Base-by-base conservation (phyloP, 2,888 invertebrate species). In the Macrophya alboannulata region DNA sequence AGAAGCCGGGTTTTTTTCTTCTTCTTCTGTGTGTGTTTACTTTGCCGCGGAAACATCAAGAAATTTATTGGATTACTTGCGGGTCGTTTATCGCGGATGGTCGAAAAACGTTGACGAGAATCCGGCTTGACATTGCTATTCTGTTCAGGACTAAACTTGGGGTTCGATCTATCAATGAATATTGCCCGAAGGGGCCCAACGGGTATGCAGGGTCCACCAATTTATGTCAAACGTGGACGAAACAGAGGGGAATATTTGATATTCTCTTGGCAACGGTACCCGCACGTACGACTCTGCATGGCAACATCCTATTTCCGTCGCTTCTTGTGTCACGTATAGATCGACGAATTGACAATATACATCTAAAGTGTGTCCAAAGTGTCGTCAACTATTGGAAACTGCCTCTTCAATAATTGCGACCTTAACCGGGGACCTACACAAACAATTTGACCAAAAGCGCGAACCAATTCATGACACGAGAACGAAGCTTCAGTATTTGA, bases 151-250 rank as follows among this genome's bases (percentile, higher is more conserved):
- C 59, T 40, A 55, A 51, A 31, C 77, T 55, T 45, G 43, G 55
- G 77, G 77, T 77, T 77, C 77, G 77, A 77, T 81, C 81, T 81
- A 81, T 81, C 81, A 81, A 62, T 81, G 81, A 81, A 81, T 62
- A 59, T 81, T 81, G 62, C 62, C 81, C 81, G 40, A 43, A 62
- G 62, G 43, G 51, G 43, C 25, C 43, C 40, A 37, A 43, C 62
- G 59, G 81, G 62, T 21, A n/a, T 81, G 43, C 62, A 62, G 43
- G 37, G 43, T 81, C 21, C 59, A 40, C 59, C 81, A 81, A 81
- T 81, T 81, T 81, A 62, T 81, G 15, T 81, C 40, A 81, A 81
- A 81, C 62, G 81, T 59, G 62, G 77, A 37, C 77, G 55, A 77
- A 77, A 77, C 77, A 77, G 43, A 74, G 72, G 43, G 45, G 10